These are phyloP conservation scores for Notospermus geniculatus DNA, from an alignment of 1,140 invertebrate species.

Conservation along the genomic window DNA sequence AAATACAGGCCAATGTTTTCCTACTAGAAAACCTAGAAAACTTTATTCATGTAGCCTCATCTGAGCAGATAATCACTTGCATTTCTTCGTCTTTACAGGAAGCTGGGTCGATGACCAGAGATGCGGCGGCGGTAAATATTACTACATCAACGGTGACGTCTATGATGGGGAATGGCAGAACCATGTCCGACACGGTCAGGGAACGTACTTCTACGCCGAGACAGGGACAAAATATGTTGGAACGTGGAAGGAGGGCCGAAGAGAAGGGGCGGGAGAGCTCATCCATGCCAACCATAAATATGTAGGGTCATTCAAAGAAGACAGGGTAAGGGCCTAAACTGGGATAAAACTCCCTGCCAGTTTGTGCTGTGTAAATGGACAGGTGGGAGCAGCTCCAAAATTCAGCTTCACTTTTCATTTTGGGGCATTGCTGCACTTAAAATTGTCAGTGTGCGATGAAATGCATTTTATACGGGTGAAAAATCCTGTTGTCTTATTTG, in stretches of 20 bases:
- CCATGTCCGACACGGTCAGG: constrained; percentile 61
- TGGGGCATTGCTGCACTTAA: too few relatives aligned
- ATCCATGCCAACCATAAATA: constrained; percentile 58
- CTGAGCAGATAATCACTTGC: too few relatives aligned
- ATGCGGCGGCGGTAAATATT: constrained; percentile 56
- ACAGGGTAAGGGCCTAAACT: constrained; percentile 54
- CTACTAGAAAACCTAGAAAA: too few relatives aligned
- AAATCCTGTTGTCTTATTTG: too few relatives aligned
- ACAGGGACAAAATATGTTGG: constrained; percentile 55
- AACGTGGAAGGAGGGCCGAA: constrained; percentile 55
- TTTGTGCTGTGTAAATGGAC: too few relatives aligned
- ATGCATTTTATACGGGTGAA: too few relatives aligned
- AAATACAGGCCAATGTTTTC: too few relatives aligned
- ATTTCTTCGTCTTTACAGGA: constrained; percentile 40
- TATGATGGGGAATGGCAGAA: constrained; percentile 64
- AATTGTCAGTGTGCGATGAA: too few relatives aligned
- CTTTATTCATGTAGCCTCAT: too few relatives aligned
- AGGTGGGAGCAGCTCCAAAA: too few relatives aligned
- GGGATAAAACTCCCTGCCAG: too few relatives aligned
- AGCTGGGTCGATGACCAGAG: constrained; percentile 56
- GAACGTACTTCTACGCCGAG: constrained; percentile 65
- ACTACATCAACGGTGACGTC: constrained; percentile 53
- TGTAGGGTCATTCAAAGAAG: constrained; percentile 56
- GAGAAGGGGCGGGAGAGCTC: constrained; percentile 58
- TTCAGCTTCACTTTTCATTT: too few relatives aligned